Percentiles rank a stretch among this genome's conserved stretches.
Evolutionary conservation across 1,140 invertebrate species (phyloP).

Genomic region (Diorhabda carinulata): DNA sequence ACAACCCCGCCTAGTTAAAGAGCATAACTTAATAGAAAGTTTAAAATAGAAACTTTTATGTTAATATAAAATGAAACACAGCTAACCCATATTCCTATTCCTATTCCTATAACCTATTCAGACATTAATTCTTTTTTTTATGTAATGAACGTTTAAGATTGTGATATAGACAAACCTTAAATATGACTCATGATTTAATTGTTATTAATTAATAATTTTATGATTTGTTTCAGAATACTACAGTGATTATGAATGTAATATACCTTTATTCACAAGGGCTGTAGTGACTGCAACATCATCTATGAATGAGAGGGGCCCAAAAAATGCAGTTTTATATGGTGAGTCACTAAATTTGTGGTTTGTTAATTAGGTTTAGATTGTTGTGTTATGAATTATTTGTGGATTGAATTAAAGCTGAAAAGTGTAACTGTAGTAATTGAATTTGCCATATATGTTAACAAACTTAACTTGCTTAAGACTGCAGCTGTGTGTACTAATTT

Average conservation of each 20-base stretch:
- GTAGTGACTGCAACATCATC: constrained; percentile 73
- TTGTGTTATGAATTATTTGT: constrained; percentile 10
- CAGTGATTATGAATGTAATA: constrained; percentile 73
- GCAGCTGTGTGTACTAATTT: too few relatives aligned
- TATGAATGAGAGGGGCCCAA: constrained; percentile 70
- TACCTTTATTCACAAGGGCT: constrained; percentile 68
- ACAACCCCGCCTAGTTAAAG: not conserved
- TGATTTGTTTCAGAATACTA: constrained; percentile 48
- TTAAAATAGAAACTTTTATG: not conserved
- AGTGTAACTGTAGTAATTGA: not conserved
- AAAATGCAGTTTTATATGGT: constrained; percentile 80
- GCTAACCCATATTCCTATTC: not conserved
- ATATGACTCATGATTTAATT: not conserved
- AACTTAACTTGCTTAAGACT: too few relatives aligned
- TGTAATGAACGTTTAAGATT: not conserved
- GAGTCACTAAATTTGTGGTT: constrained; percentile 46
- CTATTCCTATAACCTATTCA: not conserved
- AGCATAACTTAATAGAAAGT: not conserved
- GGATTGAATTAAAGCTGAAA: constrained; percentile 6
- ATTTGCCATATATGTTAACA: too few relatives aligned
- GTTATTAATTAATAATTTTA: not conserved
- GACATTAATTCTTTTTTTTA: not conserved
- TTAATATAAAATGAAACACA: not conserved
- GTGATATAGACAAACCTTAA: not conserved
- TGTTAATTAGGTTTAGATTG: constrained; percentile 11